Evolutionary conservation across 2,113 vertebrate species (phyloP), one percentile per base, ranked within the genome.

Genomic region (Gavialis gangeticus): DNA sequence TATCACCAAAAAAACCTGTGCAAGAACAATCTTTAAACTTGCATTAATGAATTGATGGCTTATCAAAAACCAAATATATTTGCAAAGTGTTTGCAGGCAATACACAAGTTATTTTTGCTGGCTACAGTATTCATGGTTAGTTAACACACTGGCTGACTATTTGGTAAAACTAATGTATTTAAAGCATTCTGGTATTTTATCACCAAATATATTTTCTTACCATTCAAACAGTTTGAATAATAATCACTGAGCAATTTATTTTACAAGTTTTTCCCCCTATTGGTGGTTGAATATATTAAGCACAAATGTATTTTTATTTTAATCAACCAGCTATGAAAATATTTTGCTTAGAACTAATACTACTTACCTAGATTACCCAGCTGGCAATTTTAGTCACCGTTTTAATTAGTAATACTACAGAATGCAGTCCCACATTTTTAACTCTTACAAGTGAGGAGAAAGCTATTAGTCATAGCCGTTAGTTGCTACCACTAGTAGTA

Each of bases 11-110:
- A 67, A 67, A 85, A 91, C 89, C 28, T 92, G 75, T 69, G 73
- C 82, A 84, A 93, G 93, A 95, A 89, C 62, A 87, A 94, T 69
- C 77, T 76, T 34, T 27, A 89, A 28, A 83, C 71, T 79, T n/a
- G 25, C 77, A 79, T 66, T 77, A 80, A 34, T 87, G 90, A 94
- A 85, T 75, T 75, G 60, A 60, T 87, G 88, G 86, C 86, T 85
- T 78, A 69, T 28, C 59, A 83, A 55, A 3, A 34, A 81, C 75
- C 66, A 79, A 76, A 58, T 30, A 55, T 12, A 28, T 80, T 73
- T 64, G 69, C 67, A 75, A 30, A 94, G 59, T 63, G 69, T 91
- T 91, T 67, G 30, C 64, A 63, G 88, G 13, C 76, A 64, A 17
- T 56, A 90, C 82, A 75, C 79, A 57, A 87, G 37, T 67, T 69